Evolutionary conservation across 2,113 vertebrate genomes (phyloP), one percentile per base, ranked within the genome.

Genomic region (Protobothrops flavoviridis): DNA sequence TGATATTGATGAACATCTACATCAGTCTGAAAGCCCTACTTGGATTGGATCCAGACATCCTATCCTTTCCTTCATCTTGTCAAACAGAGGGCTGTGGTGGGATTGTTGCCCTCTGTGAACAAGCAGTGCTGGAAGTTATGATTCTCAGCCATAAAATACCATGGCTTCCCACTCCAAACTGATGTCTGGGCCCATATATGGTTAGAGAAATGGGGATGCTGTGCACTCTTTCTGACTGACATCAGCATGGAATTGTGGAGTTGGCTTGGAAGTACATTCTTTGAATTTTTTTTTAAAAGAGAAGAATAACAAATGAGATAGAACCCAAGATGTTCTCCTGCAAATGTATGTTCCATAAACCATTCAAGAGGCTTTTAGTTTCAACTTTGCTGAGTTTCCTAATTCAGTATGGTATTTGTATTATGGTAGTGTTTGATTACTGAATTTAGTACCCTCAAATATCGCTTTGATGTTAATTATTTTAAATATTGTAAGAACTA

Each of bases 381-480:
- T 85, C 93, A 0, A 1, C 91, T 91, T 24, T 89, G 48, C 86
- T 4, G 89, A 4, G 13, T 61, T 92, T n/a, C 74, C 13, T 59
- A 89, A 85, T 89, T 91, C 61, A 94, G 7, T 95, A 85, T 90
- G 92, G 95, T 93, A 85, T 96, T 96, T 33, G 90, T 95, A 95
- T 93, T 94, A 92, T 92, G 59, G 95, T 95, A 95, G 95, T 94
- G 89, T 93, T 96, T 97, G 97, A 97, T 94, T 95, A 96, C 94
- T 97, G 95, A 97, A 97, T 97, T 97, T 97, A 97, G 94, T 96
- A 96, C 96, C 96, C 94, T 97, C 93, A 94, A 93, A 74, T 96
- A 96, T 55, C 69, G 94, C 97, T 98, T 98, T 97, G 97, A 97
- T 97, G 95, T 95, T 97, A 97, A 97, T 97, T 97, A 97, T 97